Base-by-base conservation (phyloP, 2,888 invertebrate genomes). In the Eudemis profundana region DNA sequence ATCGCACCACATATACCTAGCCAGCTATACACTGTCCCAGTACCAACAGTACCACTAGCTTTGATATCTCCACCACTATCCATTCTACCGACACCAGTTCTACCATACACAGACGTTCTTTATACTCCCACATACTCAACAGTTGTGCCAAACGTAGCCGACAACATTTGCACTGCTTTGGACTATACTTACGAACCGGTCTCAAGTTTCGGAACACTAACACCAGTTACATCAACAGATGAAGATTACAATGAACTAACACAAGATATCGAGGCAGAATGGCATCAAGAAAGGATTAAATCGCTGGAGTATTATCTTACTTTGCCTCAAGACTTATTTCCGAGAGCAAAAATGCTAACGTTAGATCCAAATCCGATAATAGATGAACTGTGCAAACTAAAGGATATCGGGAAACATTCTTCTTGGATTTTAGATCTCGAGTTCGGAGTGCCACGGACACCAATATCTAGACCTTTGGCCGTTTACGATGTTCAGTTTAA, bases 381-480 rank as follows among this genome's bases (percentile, higher is more conserved):
- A 70, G 83, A 89, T 70, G 82, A 81, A 50, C 79, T 89, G 36
- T 90, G 89, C 69, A 83, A 75, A 70, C 42, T 80, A 19, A n/a
- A 70, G 0, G 72, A 81, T 70, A 40, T 87, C 3, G 57, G 69
- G 17, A 72, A 70, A 17, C 78, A 86, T 57, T 67, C 71, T 0
- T 68, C 79, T 36, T 89, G 88, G 89, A 72, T 90, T 36, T 71
- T 89, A 60, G 89, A 90, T 69, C 72, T 89, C 15, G 89, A 89
- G 66, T 86, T 84, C 67, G 88, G 88, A 10, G 69, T 85, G 7
- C 83, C 85, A 0, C 83, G 73, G 66, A 69, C 63, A 23, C 75
- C 82, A 17, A 74, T 78, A 2, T 79, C 80, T 0, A 79, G 85
- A 46, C 77, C 78, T 0, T 77, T 87, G 40, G 83, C 89, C 1